Percentiles rank a stretch among this genome's conserved stretches.
These are phyloP conservation scores for Triplophysa yarkandensis DNA, from an alignment of 2,797 vertebrate genomes.

Conservation along the genomic window DNA sequence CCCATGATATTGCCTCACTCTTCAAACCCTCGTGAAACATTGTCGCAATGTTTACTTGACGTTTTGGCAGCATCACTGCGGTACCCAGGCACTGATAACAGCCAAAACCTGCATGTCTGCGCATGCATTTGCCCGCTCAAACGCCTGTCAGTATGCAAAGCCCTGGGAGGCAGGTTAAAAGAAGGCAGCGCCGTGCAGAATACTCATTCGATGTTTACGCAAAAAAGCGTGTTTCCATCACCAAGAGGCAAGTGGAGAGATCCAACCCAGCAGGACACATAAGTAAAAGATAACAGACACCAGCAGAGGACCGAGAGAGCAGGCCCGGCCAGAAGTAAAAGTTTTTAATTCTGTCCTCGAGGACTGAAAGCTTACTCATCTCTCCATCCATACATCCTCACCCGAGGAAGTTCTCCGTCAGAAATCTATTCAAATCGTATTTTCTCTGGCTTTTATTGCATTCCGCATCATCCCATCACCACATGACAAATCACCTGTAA, in stretches of 20 bases:
- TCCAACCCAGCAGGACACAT: conserved; percentile 59
- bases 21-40: conserved; percentile 31
- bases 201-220: conserved; percentile 75
- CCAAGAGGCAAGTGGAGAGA: conserved; percentile 53
- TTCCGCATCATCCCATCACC: conserved; percentile 79
- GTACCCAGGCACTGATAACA: conserved; percentile 25
- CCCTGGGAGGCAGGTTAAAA: conserved; percentile 71
- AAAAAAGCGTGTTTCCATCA: conserved; percentile 54
- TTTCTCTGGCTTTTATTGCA: conserved; percentile 82
- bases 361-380: conserved; percentile 54
- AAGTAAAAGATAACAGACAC: conserved; percentile 59
- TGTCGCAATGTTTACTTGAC: conserved; percentile 44
- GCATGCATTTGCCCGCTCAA: conserved; percentile 10
- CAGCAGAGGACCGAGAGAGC: conserved; percentile 63
- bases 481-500: conserved; percentile 82
- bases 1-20: conserved; percentile 43
- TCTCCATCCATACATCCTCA: conserved; percentile 50
- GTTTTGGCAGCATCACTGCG: conserved; percentile 41
- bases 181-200: conserved; percentile 72
- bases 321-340: conserved; percentile 79
- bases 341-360: conserved; percentile 80
- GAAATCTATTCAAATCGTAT: conserved; percentile 86
- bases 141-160: conserved; percentile 72
- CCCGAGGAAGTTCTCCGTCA: conserved; percentile 73
- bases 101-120: conserved; percentile 12